A percentile compares a stretch with the other conserved stretches of the same genome.
Evolutionary conservation across 2,113 vertebrate genomes (phyloP).

Genomic region (Patagioenas fasciata): DNA sequence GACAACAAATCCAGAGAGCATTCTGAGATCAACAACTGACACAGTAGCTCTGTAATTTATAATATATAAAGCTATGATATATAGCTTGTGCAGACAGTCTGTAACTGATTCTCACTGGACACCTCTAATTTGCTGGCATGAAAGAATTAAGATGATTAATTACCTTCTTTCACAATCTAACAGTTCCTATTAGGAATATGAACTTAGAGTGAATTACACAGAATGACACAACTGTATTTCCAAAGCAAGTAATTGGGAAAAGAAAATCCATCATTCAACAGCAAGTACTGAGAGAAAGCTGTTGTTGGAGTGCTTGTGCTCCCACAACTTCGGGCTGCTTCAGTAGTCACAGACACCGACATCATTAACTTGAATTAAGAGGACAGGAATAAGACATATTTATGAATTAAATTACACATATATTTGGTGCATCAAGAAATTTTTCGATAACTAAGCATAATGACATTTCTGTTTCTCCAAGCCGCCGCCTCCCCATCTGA

Average conservation of each 20-base stretch:
- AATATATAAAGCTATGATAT: not conserved
- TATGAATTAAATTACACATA: not conserved
- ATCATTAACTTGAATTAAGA: not conserved
- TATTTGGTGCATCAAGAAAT: not conserved
- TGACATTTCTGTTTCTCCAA: not conserved
- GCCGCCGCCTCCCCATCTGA: not conserved
- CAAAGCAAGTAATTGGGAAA: not conserved
- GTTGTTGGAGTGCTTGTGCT: not conserved
- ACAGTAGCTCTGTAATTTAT: not conserved
- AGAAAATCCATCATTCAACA: not conserved
- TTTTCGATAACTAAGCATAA: not conserved
- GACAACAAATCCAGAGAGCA: not conserved
- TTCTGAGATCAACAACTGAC: accelerated
- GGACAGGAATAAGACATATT: not conserved
- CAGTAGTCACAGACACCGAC: accelerated
- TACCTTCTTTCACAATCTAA: not conserved
- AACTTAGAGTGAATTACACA: not conserved
- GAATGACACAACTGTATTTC: not conserved
- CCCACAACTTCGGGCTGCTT: not conserved
- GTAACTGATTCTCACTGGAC: not conserved
- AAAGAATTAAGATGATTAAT: not conserved
- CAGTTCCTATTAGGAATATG: not conserved
- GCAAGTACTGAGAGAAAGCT: not conserved
- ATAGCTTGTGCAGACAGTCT: not conserved
- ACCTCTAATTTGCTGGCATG: not conserved